Conservation (phyloP, 2,888 invertebrate genomes). For the Leucoma salicis region DNA sequence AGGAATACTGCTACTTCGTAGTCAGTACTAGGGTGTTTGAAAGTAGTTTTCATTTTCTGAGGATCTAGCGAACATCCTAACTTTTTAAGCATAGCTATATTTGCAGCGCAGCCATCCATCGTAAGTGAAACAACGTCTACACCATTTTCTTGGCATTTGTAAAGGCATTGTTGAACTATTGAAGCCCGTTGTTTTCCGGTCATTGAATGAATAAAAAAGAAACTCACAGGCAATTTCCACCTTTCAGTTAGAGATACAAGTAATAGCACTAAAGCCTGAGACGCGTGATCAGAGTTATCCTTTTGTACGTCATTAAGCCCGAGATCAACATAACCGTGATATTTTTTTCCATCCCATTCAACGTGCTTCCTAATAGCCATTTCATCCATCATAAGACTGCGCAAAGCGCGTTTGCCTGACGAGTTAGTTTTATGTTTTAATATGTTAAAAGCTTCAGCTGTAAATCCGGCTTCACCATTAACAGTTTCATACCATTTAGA, state of each 20-base stretch:
- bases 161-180: slow-evolving; percentile 15
- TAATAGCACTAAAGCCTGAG: slow-evolving; percentile 11
- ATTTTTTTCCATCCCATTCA: slow-evolving; percentile 27
- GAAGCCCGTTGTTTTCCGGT: slow-evolving; percentile 3
- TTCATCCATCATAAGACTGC: slow-evolving; percentile 13
- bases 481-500: slow-evolving; percentile 21
- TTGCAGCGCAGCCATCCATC: slow-evolving; percentile 17
- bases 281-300: neutral
- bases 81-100: slow-evolving; percentile 11
- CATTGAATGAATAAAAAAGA: slow-evolving; percentile 9
- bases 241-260: slow-evolving; percentile 9
- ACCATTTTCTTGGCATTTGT: slow-evolving; percentile 13
- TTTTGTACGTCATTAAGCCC: neutral
- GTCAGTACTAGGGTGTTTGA: slow-evolving; percentile 16
- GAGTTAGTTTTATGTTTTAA: slow-evolving; percentile 12
- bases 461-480: slow-evolving; percentile 22
- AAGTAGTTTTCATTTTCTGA: slow-evolving; percentile 18
- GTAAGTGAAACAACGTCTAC: slow-evolving; percentile 24
- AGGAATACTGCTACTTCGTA: slow-evolving; percentile 16
- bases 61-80: slow-evolving; percentile 14
- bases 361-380: slow-evolving; percentile 18
- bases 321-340: slow-evolving; percentile 9
- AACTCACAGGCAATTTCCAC: slow-evolving; percentile 14
- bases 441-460: slow-evolving; percentile 18
- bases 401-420: slow-evolving; percentile 10